These are phyloP conservation scores for Porites rus DNA, from an alignment of 92 coral and sea anemone genomes.

Conservation along the genomic window DNA sequence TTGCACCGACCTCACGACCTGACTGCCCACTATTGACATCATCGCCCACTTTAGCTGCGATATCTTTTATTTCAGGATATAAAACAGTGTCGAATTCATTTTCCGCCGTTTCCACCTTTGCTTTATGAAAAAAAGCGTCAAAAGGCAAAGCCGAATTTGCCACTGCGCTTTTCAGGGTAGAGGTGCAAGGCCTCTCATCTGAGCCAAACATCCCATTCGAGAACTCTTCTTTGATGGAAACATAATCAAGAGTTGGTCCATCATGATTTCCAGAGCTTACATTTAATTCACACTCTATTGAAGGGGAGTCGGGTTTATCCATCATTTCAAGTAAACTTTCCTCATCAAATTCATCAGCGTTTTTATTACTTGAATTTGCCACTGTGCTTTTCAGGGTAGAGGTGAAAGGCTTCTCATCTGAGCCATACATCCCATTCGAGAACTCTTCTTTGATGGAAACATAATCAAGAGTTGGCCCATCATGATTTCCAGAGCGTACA, in stretches of 20 bases:
- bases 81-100: not conserved
- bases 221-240: no score
- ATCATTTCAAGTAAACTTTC: not conserved
- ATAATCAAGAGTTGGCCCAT: not conserved
- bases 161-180: not conserved
- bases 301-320: constrained; percentile 6
- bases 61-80: not conserved
- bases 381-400: constrained; percentile 2
- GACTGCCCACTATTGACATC: not conserved
- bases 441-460: not conserved
- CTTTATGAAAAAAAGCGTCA: not conserved
- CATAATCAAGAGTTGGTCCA: not conserved
- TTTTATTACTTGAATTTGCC: not conserved
- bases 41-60: not conserved
- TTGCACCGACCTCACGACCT: not conserved
- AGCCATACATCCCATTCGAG: not conserved
- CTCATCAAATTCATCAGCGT: not conserved
- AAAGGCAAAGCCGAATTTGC: not conserved
- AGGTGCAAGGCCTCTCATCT: not conserved
- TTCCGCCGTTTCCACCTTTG: not conserved
- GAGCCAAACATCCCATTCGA: not conserved
- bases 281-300: not conserved
- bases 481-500: not conserved
- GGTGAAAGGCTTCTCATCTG: constrained; percentile 2
- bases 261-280: not conserved